Conservation (phyloP, 2,113 vertebrate genomes). For the Oostethus manadensis region DNA sequence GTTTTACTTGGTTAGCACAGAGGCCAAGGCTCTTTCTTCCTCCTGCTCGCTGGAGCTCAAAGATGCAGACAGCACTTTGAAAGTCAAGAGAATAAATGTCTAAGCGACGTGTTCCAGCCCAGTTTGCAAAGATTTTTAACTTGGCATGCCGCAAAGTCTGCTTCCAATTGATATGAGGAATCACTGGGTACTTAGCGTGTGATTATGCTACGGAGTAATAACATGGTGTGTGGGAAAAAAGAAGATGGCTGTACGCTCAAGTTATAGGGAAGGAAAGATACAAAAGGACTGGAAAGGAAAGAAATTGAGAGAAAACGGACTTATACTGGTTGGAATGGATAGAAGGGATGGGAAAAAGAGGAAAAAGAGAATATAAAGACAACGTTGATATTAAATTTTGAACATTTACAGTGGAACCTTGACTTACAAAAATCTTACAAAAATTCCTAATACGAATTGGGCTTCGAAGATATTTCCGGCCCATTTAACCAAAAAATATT, state of each 20-base stretch:
- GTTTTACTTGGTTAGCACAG: slow-evolving; percentile 61
- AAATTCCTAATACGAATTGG: too few relatives aligned
- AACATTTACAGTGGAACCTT: too few relatives aligned
- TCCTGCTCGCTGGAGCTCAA: slow-evolving; percentile 13
- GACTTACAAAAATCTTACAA: too few relatives aligned
- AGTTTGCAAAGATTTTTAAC: slow-evolving; percentile 43
- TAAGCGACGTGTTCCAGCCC: slow-evolving; percentile 55
- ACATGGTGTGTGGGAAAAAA: slow-evolving; percentile 5
- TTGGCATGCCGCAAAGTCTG: slow-evolving; percentile 14
- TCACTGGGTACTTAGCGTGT: slow-evolving; percentile 36
- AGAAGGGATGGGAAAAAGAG: not conserved
- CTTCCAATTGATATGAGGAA: slow-evolving; percentile 35
- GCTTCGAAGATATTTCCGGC: too few relatives aligned
- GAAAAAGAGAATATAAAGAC: not conserved
- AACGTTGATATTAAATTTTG: too few relatives aligned
- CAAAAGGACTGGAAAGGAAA: not conserved
- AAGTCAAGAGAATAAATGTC: slow-evolving; percentile 44
- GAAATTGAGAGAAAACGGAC: too few relatives aligned
- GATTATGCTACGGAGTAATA: slow-evolving; percentile 46
- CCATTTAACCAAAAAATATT: too few relatives aligned
- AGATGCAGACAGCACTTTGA: slow-evolving; percentile 43
- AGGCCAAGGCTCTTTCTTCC: slow-evolving; percentile 30
- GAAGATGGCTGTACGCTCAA: not conserved
- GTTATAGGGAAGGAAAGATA: not conserved
- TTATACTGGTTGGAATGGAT: not conserved